phyloP scores from a whole-genome alignment of 2,888 invertebrate species.

The Neoascia interrupta region DNA sequence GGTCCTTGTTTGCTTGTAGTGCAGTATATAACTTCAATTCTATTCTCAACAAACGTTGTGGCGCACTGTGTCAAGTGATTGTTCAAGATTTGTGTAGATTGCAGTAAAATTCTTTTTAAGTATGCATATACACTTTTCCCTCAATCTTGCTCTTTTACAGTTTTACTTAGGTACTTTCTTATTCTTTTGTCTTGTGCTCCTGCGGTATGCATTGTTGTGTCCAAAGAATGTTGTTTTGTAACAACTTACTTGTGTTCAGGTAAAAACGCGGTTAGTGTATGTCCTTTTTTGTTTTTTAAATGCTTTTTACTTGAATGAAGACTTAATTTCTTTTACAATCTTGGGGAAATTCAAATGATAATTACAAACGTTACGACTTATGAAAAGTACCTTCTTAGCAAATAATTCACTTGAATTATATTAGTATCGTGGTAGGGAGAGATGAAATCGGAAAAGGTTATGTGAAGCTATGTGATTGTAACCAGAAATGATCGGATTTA shows the following conservation, averaged over 20 bases:
- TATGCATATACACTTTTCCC: conserved; percentile 33
- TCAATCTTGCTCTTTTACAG: conserved; percentile 36
- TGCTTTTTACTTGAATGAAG: conserved; percentile 4
- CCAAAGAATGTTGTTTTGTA: not conserved
- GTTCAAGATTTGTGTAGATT: conserved; percentile 29
- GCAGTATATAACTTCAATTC: no score
- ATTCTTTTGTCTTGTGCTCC: conserved; percentile 11
- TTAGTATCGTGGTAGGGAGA: no score
- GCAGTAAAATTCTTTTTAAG: conserved; percentile 35
- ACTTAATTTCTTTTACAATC: conserved; percentile 34
- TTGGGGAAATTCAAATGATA: conserved; percentile 11
- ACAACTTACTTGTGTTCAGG: not conserved
- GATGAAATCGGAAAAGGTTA: no score
- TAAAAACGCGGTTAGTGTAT: not conserved
- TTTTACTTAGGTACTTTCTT: conserved; percentile 18
- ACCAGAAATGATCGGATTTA: no score
- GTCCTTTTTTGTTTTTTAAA: not conserved
- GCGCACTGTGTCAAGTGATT: conserved; percentile 34
- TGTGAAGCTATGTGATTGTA: no score
- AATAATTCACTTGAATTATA: no score
- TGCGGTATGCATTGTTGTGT: conserved; percentile 13
- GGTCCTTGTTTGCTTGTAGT: no score
- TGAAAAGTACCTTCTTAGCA: no score
- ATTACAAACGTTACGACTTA: not conserved
- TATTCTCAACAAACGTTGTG: conserved; percentile 9